phyloP scores from a whole-genome alignment of 2,797 vertebrate genomes.

The Acanthopagrus latus region DNA sequence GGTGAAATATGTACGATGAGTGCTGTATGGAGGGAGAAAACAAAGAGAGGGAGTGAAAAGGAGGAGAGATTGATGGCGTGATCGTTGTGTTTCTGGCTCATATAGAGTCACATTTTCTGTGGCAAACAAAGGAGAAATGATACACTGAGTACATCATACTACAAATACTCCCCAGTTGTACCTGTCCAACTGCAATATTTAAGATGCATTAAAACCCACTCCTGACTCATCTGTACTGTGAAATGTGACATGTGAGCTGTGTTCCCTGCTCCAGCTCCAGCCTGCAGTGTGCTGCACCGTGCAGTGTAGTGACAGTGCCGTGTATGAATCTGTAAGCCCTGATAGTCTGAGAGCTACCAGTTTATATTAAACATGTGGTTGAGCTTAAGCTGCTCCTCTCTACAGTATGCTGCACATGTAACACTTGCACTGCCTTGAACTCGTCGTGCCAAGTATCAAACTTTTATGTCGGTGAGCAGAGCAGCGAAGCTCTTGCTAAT shows the following conservation, averaged over 20 bases:
- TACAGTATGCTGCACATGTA: conserved; percentile 22
- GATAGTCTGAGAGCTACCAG: conserved; percentile 10
- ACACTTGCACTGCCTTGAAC: conserved; percentile 7
- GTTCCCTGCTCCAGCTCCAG: background rate
- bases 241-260: conserved; percentile 13
- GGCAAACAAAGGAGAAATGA: background rate
- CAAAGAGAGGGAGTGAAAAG: background rate
- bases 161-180: background rate
- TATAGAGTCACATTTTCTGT: background rate
- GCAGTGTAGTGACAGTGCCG: background rate
- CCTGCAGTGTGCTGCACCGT: conserved; percentile 13
- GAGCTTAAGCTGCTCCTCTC: conserved; percentile 19
- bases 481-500: conserved; percentile 1
- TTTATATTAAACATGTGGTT: conserved; percentile 31
- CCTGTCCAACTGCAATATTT: background rate
- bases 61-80: background rate
- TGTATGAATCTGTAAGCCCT: conserved; percentile 1
- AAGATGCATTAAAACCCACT: background rate
- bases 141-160: background rate
- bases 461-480: conserved; percentile 23
- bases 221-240: conserved; percentile 9
- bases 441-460: background rate
- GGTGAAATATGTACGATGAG: conserved; percentile 10
- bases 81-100: conserved; percentile 1
- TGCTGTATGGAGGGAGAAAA: background rate